Evolutionary conservation across 2,113 vertebrate genomes (phyloP).

Genomic region (Syrmaticus mikado): DNA sequence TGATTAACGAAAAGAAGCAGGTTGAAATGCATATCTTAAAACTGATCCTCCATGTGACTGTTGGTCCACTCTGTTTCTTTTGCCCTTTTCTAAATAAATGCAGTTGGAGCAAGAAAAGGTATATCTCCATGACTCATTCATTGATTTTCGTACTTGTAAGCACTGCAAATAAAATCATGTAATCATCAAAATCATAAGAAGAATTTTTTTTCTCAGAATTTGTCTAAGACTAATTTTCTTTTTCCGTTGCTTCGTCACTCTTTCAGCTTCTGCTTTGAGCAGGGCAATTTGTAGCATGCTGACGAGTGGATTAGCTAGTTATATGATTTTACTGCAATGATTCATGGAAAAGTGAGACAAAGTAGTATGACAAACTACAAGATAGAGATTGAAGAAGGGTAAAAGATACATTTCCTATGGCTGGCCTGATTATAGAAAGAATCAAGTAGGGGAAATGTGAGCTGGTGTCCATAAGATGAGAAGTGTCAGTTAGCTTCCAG

Average conservation of each 20-base stretch:
- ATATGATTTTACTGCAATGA: background rate
- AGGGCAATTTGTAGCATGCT: background rate
- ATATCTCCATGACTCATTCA: accelerated
- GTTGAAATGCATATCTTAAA: background rate
- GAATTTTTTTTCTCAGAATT: background rate
- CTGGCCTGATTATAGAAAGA: background rate
- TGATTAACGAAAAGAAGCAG: background rate
- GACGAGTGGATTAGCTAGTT: background rate
- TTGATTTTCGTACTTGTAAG: background rate
- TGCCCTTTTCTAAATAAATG: background rate
- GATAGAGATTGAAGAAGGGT: background rate
- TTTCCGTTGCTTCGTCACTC: background rate
- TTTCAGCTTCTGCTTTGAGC: background rate
- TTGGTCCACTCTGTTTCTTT: background rate
- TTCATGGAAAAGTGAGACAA: background rate
- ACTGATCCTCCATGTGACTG: background rate
- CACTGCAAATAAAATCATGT: background rate
- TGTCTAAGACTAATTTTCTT: background rate
- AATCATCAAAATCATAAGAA: background rate
- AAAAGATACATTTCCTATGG: background rate
- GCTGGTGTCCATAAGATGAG: background rate
- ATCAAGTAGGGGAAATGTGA: background rate
- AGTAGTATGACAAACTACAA: background rate
- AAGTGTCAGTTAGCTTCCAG: background rate
- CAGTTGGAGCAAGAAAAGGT: too few relatives aligned